Conservation (phyloP, 2,888 invertebrate species). For the Lepidonotus clava region DNA sequence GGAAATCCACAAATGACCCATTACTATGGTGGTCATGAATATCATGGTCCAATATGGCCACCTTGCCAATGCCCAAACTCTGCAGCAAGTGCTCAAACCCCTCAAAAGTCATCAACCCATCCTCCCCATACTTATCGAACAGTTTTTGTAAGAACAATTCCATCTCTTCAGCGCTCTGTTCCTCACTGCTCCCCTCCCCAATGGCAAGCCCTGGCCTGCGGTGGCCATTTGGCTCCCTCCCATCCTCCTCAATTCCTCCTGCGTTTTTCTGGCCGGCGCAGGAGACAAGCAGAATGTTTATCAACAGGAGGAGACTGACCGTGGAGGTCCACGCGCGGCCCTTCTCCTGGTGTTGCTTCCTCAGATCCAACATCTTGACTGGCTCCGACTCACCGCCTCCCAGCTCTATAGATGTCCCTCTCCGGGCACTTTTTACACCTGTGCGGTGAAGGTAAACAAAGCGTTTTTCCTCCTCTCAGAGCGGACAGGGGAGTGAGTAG, state of each 20-base stretch:
- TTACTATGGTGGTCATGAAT: constrained; percentile 26
- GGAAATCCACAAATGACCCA: constrained; percentile 31
- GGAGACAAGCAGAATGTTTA: not conserved
- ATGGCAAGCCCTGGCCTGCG: too few species aligned
- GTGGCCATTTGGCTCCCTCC: too few species aligned
- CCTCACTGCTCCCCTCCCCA: not conserved
- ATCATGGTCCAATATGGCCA: constrained; percentile 41
- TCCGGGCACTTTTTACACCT: too few species aligned
- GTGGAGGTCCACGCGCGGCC: not conserved
- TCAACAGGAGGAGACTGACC: not conserved
- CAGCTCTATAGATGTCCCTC: too few species aligned
- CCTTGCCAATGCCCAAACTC: constrained; percentile 82
- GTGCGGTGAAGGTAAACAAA: too few species aligned
- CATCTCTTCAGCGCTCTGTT: not conserved
- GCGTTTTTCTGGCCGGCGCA: not conserved
- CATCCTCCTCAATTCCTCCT: not conserved
- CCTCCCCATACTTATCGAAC: constrained; percentile 84
- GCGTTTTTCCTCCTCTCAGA: too few species aligned
- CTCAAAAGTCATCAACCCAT: constrained; percentile 84
- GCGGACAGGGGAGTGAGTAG: too few species aligned
- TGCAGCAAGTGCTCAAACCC: constrained; percentile 86
- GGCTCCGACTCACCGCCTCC: too few species aligned
- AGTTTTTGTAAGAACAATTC: constrained; percentile 82
- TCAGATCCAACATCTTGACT: too few species aligned
- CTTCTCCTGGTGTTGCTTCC: too few species aligned